These are phyloP conservation scores for Stichopus horrens DNA, from an alignment of 53 echinoderm and acorn worm species.

Conservation along the genomic window DNA sequence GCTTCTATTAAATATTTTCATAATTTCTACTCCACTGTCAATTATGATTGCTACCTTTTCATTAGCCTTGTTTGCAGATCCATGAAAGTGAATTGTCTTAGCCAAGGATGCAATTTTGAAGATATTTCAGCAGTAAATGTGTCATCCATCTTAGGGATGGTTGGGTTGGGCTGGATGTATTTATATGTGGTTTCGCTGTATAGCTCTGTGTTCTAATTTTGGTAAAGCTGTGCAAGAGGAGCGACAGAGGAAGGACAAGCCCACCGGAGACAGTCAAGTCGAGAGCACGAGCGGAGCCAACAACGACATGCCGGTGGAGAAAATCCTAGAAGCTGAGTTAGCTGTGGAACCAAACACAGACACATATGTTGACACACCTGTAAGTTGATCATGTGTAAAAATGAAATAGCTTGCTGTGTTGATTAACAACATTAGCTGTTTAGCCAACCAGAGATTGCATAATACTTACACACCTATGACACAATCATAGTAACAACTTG, in stretches of 20 bases:
- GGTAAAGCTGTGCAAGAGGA: conserved; percentile 98
- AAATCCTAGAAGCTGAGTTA: conserved; percentile 93
- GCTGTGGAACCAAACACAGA: conserved; percentile 98
- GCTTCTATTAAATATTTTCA: too few relatives aligned
- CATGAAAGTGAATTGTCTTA: not conserved
- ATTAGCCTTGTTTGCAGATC: too few relatives aligned
- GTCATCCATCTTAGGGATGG: not conserved
- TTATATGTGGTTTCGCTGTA: conserved; percentile 19
- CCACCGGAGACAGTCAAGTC: conserved; percentile 91
- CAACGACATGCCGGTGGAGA: conserved; percentile 99
- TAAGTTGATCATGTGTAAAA: conserved; percentile 42
- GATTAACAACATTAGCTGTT: too few relatives aligned
- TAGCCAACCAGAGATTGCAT: too few relatives aligned
- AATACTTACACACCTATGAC: too few relatives aligned
- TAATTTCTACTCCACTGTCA: too few relatives aligned
- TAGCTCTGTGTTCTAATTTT: conserved; percentile 40
- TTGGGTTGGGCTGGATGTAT: conserved; percentile 16
- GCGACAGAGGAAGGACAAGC: conserved; percentile 88
- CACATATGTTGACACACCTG: conserved; percentile 97
- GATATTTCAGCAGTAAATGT: not conserved
- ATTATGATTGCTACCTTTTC: too few relatives aligned
- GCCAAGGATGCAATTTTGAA: not conserved
- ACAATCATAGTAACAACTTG: too few relatives aligned
- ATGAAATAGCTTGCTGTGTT: too few relatives aligned
- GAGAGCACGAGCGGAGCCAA: conserved; percentile 94